Evolutionary conservation across 2,113 vertebrate species (phyloP).

Genomic region (Camelus bactrianus): DNA sequence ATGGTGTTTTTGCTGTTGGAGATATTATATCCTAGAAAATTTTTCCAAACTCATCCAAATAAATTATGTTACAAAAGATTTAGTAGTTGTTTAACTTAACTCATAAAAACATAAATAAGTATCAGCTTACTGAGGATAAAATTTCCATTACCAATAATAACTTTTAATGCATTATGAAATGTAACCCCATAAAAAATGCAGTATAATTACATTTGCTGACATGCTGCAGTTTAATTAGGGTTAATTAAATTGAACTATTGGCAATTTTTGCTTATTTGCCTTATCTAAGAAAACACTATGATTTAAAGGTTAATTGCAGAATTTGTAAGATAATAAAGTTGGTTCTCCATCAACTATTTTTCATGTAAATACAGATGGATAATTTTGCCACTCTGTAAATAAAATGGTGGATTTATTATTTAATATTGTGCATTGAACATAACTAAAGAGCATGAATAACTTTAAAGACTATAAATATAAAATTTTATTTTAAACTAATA

Average conservation of each 20-base stretch:
- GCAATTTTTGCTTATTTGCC: slow-evolving; percentile 68
- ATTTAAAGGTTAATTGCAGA: slow-evolving; percentile 73
- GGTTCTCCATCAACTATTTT: slow-evolving; percentile 51
- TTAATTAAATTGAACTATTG: slow-evolving; percentile 69
- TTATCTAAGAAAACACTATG: slow-evolving; percentile 67
- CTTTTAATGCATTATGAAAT: slow-evolving; percentile 75
- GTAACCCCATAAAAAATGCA: slow-evolving; percentile 59
- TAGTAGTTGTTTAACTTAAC: slow-evolving; percentile 68
- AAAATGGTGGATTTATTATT: slow-evolving; percentile 76
- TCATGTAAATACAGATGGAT: slow-evolving; percentile 28
- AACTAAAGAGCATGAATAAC: slow-evolving; percentile 53
- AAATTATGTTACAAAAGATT: slow-evolving; percentile 62
- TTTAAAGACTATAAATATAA: slow-evolving; percentile 48
- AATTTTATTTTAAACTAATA: slow-evolving; percentile 61
- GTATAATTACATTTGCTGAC: slow-evolving; percentile 76
- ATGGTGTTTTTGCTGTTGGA: background rate
- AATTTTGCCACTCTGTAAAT: slow-evolving; percentile 73
- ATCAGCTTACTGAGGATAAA: slow-evolving; percentile 45
- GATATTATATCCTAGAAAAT: slow-evolving; percentile 16
- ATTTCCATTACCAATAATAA: slow-evolving; percentile 37
- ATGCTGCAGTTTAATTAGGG: slow-evolving; percentile 74
- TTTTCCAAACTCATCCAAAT: slow-evolving; percentile 27
- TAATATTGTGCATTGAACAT: slow-evolving; percentile 54
- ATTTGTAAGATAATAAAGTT: slow-evolving; percentile 67
- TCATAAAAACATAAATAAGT: slow-evolving; percentile 64